Conservation (phyloP, 2,888 invertebrate species). For the Pilophorus perplexus region DNA sequence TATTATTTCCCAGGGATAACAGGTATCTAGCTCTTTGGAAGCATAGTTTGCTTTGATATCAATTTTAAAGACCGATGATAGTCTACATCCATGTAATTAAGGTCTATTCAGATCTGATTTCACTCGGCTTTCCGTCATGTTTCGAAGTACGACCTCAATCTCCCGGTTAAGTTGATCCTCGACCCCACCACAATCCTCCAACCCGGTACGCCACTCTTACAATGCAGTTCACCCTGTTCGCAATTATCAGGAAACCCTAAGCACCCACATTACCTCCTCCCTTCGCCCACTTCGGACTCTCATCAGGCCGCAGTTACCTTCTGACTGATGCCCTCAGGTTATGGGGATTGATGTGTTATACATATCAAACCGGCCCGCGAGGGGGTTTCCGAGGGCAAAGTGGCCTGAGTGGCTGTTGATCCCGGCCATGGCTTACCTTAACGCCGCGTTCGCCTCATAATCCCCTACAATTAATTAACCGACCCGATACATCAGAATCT, state of each 20-base stretch:
- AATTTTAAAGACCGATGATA: no score
- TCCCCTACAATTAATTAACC: slow-evolving; percentile 11
- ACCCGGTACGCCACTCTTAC: not conserved
- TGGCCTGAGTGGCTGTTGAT: not conserved
- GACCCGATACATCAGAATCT: slow-evolving; percentile 1
- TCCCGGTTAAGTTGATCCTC: no score
- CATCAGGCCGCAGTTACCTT: not conserved
- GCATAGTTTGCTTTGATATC: no score
- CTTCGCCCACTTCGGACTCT: not conserved
- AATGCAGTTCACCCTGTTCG: not conserved
- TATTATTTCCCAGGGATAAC: no score
- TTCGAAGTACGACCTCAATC: no score
- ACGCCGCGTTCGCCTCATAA: slow-evolving; percentile 3
- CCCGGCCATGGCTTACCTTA: not conserved
- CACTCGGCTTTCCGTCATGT: no score
- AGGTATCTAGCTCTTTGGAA: no score
- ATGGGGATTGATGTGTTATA: slow-evolving; percentile 31
- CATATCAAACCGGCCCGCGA: not conserved
- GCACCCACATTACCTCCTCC: slow-evolving; percentile 1
- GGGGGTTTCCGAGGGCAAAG: slow-evolving; percentile 2
- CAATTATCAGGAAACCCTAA: slow-evolving; percentile 23
- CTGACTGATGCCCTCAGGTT: slow-evolving; percentile 23
- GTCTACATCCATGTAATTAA: no score
- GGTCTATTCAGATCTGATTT: no score
- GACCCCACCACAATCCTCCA: no score